Percentiles rank a stretch among this genome's conserved stretches.
Evolutionary conservation across 92 coral and sea anemone genomes (phyloP).

Genomic region (Actinernus sp.): DNA sequence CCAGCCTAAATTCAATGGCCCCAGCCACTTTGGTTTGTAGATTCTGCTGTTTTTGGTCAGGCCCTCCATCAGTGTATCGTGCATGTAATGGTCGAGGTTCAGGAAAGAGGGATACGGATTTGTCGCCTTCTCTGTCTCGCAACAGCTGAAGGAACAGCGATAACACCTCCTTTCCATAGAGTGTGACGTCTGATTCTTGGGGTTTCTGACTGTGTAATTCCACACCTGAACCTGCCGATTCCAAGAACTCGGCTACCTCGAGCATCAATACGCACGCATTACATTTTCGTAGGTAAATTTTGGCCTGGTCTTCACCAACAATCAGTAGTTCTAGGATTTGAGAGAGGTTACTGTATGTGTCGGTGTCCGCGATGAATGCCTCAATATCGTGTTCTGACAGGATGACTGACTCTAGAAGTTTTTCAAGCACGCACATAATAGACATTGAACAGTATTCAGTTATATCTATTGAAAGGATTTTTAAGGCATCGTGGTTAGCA

Average conservation of each 20-base stretch:
- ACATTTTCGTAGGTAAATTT: background rate
- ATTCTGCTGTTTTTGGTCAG: conserved; percentile 62
- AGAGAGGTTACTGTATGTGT: too few relatives aligned
- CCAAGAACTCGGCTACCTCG: background rate
- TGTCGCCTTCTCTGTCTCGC: background rate
- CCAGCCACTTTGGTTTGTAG: conserved; percentile 53
- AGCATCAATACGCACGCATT: background rate
- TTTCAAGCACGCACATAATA: background rate
- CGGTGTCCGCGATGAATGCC: too few relatives aligned
- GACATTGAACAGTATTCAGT: background rate
- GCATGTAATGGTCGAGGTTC: conserved; percentile 56
- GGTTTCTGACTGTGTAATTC: background rate
- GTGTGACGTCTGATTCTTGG: background rate
- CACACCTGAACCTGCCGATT: background rate
- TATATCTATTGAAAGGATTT: background rate
- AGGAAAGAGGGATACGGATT: conserved; percentile 1
- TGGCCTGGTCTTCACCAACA: too few relatives aligned
- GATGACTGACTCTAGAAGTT: conserved; percentile 1
- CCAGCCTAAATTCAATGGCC: conserved; percentile 56
- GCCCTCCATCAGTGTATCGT: conserved; percentile 63
- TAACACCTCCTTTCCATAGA: background rate
- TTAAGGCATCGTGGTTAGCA: too few relatives aligned
- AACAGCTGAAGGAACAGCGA: background rate
- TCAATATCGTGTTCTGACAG: background rate
- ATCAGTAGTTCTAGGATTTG: too few relatives aligned